Evolutionary conservation across 2,113 vertebrate species (phyloP).

Genomic region (Aegotheles bennettii): DNA sequence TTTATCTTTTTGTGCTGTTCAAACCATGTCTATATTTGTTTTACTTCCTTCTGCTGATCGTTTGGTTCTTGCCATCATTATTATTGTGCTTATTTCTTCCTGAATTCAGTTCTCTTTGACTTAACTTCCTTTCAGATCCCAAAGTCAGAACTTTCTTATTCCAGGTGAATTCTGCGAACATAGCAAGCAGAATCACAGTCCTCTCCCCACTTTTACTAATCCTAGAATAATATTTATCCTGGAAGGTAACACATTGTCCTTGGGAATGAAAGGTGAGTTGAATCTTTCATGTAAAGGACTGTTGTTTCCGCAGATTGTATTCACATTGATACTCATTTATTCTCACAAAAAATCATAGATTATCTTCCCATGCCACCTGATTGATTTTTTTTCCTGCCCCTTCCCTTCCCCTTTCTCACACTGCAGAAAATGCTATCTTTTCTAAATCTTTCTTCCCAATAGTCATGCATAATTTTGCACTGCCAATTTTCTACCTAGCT

Average conservation of each 20-base stretch:
- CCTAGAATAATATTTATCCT: background rate
- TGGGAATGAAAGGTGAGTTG: background rate
- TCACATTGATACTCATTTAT: background rate
- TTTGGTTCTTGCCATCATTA: background rate
- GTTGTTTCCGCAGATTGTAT: background rate
- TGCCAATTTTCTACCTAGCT: background rate
- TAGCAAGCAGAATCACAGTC: background rate
- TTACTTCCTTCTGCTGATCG: background rate
- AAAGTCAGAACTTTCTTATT: background rate
- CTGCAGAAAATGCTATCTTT: background rate
- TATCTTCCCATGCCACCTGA: background rate
- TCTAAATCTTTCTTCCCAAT: background rate
- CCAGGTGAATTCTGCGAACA: background rate
- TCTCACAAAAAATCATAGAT: background rate
- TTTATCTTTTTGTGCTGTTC: background rate
- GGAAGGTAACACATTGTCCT: background rate
- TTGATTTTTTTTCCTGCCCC: background rate
- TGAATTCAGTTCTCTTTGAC: background rate
- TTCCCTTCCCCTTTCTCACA: background rate
- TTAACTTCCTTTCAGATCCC: background rate
- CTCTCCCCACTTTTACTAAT: background rate
- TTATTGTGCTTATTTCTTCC: background rate
- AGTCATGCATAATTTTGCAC: background rate
- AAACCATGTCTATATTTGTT: background rate
- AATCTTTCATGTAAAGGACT: background rate